phyloP scores from a whole-genome alignment of 2,797 vertebrate genomes.

The Dendrocincla tyrannina region DNA sequence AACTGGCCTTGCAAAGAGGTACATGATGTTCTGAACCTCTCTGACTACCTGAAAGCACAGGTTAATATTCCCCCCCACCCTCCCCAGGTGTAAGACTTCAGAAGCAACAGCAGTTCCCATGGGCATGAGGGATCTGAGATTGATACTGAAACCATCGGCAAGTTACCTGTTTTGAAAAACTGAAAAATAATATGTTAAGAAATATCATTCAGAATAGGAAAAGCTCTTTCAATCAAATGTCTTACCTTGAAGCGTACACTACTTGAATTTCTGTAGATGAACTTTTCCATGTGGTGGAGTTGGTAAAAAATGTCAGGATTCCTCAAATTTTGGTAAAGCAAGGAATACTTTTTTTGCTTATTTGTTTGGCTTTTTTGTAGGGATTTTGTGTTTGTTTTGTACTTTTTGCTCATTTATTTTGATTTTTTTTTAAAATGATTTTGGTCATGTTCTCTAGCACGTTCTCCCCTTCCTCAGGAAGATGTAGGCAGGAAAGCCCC shows the following conservation, averaged over 20 bases:
- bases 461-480: not conserved
- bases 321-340: not conserved
- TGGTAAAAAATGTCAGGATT: not conserved
- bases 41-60: not conserved
- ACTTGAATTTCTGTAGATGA: not conserved
- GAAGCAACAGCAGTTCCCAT: not conserved
- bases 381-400: not conserved
- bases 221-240: not conserved
- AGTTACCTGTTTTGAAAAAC: not conserved
- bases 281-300: not conserved
- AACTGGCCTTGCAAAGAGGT: not conserved
- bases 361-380: not conserved
- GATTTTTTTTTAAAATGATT: not conserved
- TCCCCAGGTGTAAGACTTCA: not conserved
- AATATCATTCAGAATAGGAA: not conserved
- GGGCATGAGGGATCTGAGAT: not conserved
- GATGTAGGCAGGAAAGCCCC: not conserved
- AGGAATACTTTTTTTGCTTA: not conserved
- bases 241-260: not conserved
- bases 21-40: not conserved
- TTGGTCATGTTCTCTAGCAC: not conserved
- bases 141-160: not conserved
- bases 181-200: not conserved
- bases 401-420: not conserved
- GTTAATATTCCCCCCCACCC: not conserved